phyloP scores from a whole-genome alignment of 2,113 vertebrate genomes.

The Bufo bufo region DNA sequence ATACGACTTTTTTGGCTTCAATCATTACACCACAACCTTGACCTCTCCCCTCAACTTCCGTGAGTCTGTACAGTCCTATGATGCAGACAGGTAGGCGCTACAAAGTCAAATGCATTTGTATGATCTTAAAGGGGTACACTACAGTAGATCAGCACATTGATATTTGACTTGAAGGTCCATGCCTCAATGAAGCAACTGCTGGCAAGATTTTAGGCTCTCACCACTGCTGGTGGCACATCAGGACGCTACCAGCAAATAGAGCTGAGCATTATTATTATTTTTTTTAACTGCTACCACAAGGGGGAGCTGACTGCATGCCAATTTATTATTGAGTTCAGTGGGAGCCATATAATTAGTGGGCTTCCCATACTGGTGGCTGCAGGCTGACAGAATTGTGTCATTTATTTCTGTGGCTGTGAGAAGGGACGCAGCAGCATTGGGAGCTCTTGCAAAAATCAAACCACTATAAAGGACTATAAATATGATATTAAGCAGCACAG shows the following conservation, averaged over 20 bases:
- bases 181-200: too few species aligned
- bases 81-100: slow-evolving; percentile 84
- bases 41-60: slow-evolving; percentile 78
- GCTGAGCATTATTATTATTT: too few species aligned
- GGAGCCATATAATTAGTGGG: not conserved
- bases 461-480: too few species aligned
- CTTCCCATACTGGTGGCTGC: not conserved
- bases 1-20: slow-evolving; percentile 92
- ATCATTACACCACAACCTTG: slow-evolving; percentile 92
- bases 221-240: too few species aligned
- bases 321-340: not conserved
- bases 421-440: not conserved
- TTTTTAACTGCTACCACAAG: not conserved
- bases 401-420: not conserved
- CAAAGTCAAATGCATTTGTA: not conserved
- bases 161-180: too few species aligned
- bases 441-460: too few species aligned
- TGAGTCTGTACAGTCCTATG: slow-evolving; percentile 75
- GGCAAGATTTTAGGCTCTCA: too few species aligned
- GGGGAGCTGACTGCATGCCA: not conserved
- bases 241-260: too few species aligned
- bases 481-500: too few species aligned
- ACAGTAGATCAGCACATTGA: too few species aligned
- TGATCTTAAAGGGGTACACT: not conserved
- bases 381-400: not conserved